A percentile compares a stretch with the other conserved stretches of the same genome.
Evolutionary conservation across 2,888 invertebrate genomes (phyloP).

Genomic region (Eulithis prunata): DNA sequence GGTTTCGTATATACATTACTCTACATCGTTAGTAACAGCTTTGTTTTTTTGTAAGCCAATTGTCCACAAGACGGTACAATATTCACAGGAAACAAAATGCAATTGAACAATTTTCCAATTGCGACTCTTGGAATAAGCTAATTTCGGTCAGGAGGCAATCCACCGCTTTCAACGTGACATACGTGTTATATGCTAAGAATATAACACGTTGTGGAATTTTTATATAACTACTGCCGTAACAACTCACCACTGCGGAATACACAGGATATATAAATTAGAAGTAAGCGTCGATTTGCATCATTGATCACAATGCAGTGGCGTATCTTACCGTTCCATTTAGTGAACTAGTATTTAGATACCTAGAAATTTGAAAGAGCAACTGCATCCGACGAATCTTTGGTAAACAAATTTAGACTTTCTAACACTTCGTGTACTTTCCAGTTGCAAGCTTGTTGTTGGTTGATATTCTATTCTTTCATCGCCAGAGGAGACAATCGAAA

Average conservation of each 20-base stretch:
- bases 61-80: conserved; percentile 56
- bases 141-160: conserved; percentile 70
- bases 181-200: conserved; percentile 38
- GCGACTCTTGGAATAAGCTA: conserved; percentile 65
- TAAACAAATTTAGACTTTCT: no score
- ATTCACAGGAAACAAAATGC: conserved; percentile 74
- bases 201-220: conserved; percentile 42
- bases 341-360: no score
- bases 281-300: conserved; percentile 25
- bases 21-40: background rate
- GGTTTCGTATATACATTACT: no score
- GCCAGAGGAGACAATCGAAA: no score
- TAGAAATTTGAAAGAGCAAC: no score
- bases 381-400: no score
- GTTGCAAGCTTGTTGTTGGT: no score
- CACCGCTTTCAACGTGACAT: conserved; percentile 51
- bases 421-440: no score
- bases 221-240: conserved; percentile 38
- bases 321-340: conserved; percentile 2
- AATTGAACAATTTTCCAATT: conserved; percentile 83
- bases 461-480: no score
- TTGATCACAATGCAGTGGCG: conserved; percentile 26
- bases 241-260: conserved; percentile 16
- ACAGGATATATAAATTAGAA: conserved; percentile 44
- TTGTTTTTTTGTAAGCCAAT: conserved; percentile 14